Base-by-base conservation (phyloP, 2,797 vertebrate species). In the Hybognathus amarus region DNA sequence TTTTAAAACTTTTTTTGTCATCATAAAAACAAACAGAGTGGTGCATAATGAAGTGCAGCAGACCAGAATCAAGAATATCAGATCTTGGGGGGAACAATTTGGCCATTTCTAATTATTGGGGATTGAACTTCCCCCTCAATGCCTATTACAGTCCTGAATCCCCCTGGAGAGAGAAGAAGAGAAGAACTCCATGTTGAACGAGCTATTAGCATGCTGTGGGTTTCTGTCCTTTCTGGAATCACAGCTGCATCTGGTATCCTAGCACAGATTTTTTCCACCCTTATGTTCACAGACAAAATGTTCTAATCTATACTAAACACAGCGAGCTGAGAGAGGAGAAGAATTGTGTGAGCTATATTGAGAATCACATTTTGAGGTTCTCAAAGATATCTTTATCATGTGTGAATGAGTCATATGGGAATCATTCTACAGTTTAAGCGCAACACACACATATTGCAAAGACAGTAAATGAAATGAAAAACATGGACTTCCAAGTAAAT, bases 301-400 rank as follows among this genome's bases (percentile, higher is more conserved):
- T 68, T 24, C 33, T 24, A 59, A 75, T 67, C 77, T 79, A 40
- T 68, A 30, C 64, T 54, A 54, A 79, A 56, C 17, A 69, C 33
- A 22, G n/a, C 10, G n/a, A 56, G 17, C 47, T 24, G 64, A 68
- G 77, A 68, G 22, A 74, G 20, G 42, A 36, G 45, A 36, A 54
- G 3, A 13, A 36, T 54, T 22, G 1, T 54, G 50, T 74, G 30
- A 74, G 18, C 66, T 47, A 33, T 36, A 40, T 24, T 36, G 40
- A 40, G 38, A 47, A 68, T 66, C 30, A 30, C 63, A 61, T 77
- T 45, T 64, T 74, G 30, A 74, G 0, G 52, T 50, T 70, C 50
- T 45, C 56, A 42, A n/a, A 30, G 66, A 47, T 56, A 64, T 69
- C 78, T 86, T 77, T 78, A 69, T 40, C 56, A 36, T 73, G 52